Percentiles rank a stretch among this genome's conserved stretches.
Evolutionary conservation across 2,113 vertebrate species (phyloP).

Genomic region (Butorides virescens): DNA sequence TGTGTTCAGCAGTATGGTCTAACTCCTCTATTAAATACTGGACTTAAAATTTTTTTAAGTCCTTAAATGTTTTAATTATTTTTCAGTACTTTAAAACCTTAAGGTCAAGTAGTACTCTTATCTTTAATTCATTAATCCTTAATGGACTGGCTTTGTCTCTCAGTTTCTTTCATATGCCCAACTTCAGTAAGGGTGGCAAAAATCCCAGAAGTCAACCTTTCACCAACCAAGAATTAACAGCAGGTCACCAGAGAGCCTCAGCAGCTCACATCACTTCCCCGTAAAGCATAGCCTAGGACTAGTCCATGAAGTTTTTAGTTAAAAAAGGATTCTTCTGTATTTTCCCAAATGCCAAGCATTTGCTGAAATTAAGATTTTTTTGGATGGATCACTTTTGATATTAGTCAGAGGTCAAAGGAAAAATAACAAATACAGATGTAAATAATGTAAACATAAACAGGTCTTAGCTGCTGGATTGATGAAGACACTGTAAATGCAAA

Average conservation of each 20-base stretch:
- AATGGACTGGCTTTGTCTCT: background rate
- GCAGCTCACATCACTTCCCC: background rate
- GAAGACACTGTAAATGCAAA: background rate
- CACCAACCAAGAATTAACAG: background rate
- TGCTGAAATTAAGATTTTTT: background rate
- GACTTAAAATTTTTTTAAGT: background rate
- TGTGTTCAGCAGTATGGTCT: background rate
- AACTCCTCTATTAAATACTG: background rate
- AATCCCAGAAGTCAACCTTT: background rate
- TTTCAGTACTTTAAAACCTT: background rate
- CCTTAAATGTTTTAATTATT: background rate
- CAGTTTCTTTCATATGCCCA: background rate
- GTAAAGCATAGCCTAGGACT: background rate
- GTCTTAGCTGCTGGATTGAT: background rate
- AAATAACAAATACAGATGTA: background rate
- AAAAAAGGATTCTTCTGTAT: background rate
- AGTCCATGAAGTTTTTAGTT: background rate
- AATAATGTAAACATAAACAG: background rate
- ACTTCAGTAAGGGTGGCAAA: background rate
- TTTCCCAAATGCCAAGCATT: background rate
- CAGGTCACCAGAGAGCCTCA: background rate
- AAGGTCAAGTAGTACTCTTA: background rate
- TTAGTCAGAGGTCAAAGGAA: background rate
- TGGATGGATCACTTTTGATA: background rate
- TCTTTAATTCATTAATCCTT: background rate